Percentiles rank a stretch among this genome's conserved stretches.
Conservation (phyloP, 2,888 invertebrate species). For the Stramonita haemastoma region DNA sequence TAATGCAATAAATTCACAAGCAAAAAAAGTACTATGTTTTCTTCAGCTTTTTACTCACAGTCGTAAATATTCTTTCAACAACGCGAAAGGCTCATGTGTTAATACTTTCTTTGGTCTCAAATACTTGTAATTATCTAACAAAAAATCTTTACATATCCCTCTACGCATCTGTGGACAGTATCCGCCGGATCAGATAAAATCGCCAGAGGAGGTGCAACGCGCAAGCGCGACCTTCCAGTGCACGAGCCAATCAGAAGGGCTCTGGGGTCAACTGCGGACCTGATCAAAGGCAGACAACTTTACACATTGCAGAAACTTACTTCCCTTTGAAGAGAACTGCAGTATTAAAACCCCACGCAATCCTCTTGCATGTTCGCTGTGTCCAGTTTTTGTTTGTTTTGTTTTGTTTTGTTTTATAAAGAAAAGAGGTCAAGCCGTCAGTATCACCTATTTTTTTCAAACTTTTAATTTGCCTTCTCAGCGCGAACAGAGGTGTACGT, state of each 20-base stretch:
- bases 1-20: not conserved
- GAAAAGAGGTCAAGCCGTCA: too few relatives aligned
- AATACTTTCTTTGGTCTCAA: not conserved
- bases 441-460: too few relatives aligned
- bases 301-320: too few relatives aligned
- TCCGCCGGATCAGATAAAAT: not conserved
- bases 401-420: too few relatives aligned
- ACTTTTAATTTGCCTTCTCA: too few relatives aligned
- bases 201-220: not conserved
- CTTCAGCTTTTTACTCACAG: not conserved
- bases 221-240: not conserved
- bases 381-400: too few relatives aligned
- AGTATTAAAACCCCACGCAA: too few relatives aligned
- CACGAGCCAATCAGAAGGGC: not conserved
- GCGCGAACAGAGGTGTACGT: too few relatives aligned
- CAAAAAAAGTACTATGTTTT: not conserved
- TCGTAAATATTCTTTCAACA: not conserved
- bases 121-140: not conserved
- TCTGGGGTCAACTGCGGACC: not conserved
- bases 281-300: too few relatives aligned
- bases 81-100: not conserved
- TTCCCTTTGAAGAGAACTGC: too few relatives aligned
- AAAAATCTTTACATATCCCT: not conserved
- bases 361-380: too few relatives aligned
- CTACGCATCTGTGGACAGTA: not conserved